Percentiles rank a stretch among this genome's conserved stretches.
These are phyloP conservation scores for Vombatus ursinus DNA, from an alignment of 2,113 vertebrate genomes.

Conservation along the genomic window DNA sequence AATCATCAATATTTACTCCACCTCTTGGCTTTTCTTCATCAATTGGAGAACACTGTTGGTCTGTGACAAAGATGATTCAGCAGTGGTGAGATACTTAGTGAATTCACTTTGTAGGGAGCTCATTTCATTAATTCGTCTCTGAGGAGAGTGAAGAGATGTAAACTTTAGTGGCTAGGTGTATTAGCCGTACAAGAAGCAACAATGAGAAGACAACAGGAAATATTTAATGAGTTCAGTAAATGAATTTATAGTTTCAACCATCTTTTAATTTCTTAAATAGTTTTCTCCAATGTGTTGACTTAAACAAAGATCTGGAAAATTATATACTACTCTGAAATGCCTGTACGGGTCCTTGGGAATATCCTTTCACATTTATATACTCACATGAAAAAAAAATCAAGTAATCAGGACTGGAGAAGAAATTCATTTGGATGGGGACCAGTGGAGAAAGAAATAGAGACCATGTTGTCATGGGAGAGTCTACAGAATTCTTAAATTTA, in stretches of 20 bases:
- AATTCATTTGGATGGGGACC: neutral
- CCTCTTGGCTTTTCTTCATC: conserved; percentile 89
- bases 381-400: neutral
- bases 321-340: neutral
- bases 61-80: conserved; percentile 85
- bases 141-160: conserved; percentile 39
- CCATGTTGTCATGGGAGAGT: neutral
- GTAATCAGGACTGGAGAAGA: neutral
- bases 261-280: neutral
- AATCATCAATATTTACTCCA: conserved; percentile 62
- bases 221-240: neutral
- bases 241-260: neutral
- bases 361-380: neutral
- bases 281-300: conserved; percentile 15
- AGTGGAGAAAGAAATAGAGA: neutral
- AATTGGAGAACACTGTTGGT: conserved; percentile 81
- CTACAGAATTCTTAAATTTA: neutral
- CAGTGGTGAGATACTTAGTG: conserved; percentile 81
- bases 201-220: neutral
- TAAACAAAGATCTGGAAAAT: neutral
- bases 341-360: neutral
- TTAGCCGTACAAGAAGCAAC: neutral
- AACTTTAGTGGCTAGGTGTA: neutral
- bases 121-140: conserved; percentile 87
- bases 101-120: conserved; percentile 83